Base-by-base conservation (phyloP, 1,140 invertebrate genomes). In the Thaumatotibia leucotreta region DNA sequence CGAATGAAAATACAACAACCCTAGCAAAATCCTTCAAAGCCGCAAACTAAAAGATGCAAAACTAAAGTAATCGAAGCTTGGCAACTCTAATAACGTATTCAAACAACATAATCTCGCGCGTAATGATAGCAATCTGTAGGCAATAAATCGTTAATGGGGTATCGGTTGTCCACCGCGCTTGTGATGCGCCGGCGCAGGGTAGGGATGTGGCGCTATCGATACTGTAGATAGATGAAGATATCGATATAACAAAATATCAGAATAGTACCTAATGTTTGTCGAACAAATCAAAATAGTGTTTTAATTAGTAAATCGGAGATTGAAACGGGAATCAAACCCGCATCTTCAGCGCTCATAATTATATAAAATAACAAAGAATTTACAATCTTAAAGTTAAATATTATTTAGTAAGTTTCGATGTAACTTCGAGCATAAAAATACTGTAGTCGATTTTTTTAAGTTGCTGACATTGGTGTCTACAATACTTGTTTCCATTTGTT, bases 81-180 rank as follows among this genome's bases (percentile, higher is more conserved):
- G 52, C 33, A 24, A 27, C 52, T 58, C 52, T 82, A 82, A 79
- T 83, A 80, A 78, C 71, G 74, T 78, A 80, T 84, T 84, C 77
- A 83, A 86, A 86, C 80, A 86, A 79, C 82, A 83, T 84, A 83
- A 86, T 86, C 76, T 68, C 69, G 68, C 65, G 62, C 74, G 71
- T 83, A 86, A 81, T 84, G 79, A 86, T 86, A 81, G 82, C 79
- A 77, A 86, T 86, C 82, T 80, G 72, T 76, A 75, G 64, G 77
- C 75, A 65, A 83, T 84, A 86, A 86, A 86, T 84, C 74, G 73
- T 77, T 80, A 81, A 83, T 83, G 70, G 79, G 71, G 74, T 82
- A 76, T 83, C 75, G 73, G 65, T 75, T 82, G 83, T 82, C 79
- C 78, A 82, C 79, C 65, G 77, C 64, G 69, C 64, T 75, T 76